A percentile compares a stretch with the other conserved stretches of the same genome.
phyloP scores from a whole-genome alignment of 1,140 invertebrate species.

The Psix sp. region DNA sequence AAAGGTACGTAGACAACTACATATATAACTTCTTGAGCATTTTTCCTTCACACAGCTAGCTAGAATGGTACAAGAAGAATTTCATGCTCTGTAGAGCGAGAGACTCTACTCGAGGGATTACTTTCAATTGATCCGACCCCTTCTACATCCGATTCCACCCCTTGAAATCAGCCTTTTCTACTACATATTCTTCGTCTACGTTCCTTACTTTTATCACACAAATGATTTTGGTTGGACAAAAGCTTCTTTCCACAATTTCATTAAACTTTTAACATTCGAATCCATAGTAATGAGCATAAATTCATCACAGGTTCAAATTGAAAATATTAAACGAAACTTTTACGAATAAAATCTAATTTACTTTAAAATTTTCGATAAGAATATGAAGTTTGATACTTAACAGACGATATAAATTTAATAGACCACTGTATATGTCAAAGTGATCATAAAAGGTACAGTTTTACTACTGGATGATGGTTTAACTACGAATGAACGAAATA shows the following conservation, averaged over 20 bases:
- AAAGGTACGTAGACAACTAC: constrained; percentile 51
- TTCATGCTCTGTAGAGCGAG: constrained; percentile 71
- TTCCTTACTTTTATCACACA: too few relatives aligned
- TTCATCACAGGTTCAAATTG: too few relatives aligned
- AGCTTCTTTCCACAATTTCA: too few relatives aligned
- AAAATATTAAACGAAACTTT: too few relatives aligned
- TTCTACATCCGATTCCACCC: constrained; percentile 53
- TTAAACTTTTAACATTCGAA: too few relatives aligned
- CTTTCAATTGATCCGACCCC: constrained; percentile 73
- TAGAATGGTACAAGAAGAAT: constrained; percentile 69
- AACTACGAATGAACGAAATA: constrained; percentile 44
- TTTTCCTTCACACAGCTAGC: constrained; percentile 36
- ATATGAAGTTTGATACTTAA: too few relatives aligned
- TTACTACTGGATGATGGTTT: constrained; percentile 46
- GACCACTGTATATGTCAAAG: constrained; percentile 14
- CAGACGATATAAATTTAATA: constrained; percentile 45
- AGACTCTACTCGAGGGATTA: constrained; percentile 74
- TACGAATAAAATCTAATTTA: too few relatives aligned
- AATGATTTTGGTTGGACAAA: constrained; percentile 24
- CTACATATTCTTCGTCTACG: constrained; percentile 47
- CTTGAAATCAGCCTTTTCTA: constrained; percentile 46
- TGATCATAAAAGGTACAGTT: constrained; percentile 32
- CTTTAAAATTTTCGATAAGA: too few relatives aligned
- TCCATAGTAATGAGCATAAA: too few relatives aligned
- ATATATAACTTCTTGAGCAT: constrained; percentile 28